Conservation (phyloP, 2,113 vertebrate species). For the Crocuta crocuta region DNA sequence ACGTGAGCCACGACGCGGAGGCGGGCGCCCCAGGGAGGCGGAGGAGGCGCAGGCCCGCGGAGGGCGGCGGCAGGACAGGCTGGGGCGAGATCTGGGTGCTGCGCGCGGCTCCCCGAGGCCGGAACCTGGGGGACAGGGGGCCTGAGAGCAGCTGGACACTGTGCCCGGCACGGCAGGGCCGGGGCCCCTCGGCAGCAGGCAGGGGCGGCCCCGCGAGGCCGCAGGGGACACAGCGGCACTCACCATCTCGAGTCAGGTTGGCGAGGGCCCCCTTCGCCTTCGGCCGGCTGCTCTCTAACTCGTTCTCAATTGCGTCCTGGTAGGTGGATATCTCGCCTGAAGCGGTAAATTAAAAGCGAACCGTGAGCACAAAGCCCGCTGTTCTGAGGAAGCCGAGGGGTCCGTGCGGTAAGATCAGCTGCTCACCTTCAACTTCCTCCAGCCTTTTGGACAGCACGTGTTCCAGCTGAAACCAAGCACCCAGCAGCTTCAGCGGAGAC, state of each 20-base stretch:
- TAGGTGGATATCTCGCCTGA: constrained; percentile 95
- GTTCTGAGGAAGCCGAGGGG: not conserved
- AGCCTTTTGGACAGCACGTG: constrained; percentile 94
- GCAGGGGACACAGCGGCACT: constrained; percentile 5
- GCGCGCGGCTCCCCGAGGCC: not conserved
- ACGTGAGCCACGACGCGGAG: rapidly evolving
- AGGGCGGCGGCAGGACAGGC: not conserved
- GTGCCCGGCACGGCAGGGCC: rapidly evolving
- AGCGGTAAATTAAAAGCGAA: constrained; percentile 25
- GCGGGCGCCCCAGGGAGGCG: not conserved
- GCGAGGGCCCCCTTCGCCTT: constrained; percentile 93
- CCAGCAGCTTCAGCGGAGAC: not conserved
- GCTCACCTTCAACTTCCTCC: constrained; percentile 95
- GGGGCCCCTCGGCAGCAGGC: not conserved
- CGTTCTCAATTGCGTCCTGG: constrained; percentile 96
- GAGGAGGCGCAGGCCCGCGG: not conserved
- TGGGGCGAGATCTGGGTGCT: not conserved
- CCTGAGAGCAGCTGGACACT: not conserved
- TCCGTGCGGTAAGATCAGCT: not conserved
- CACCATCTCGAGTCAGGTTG: constrained; percentile 91
- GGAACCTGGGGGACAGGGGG: rapidly evolving
- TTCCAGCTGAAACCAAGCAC: constrained; percentile 90
- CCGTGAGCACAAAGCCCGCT: not conserved
- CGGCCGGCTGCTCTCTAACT: constrained; percentile 93
- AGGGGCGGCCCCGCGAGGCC: not conserved